Evolutionary conservation across 1,140 invertebrate genomes (phyloP), one percentile per base, ranked within the genome.

Genomic region (Tribolium madens): DNA sequence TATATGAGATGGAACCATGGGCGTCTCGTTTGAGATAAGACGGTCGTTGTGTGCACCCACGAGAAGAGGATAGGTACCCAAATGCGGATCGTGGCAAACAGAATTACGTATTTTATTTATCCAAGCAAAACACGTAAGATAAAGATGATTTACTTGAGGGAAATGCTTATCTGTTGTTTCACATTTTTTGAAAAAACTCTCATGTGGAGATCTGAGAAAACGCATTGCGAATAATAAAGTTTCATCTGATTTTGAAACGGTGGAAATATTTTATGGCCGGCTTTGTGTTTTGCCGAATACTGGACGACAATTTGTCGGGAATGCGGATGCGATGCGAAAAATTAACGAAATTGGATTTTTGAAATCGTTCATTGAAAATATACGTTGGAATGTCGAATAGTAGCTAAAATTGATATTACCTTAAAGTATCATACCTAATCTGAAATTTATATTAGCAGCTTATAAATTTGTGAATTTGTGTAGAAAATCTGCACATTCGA

Each of bases 1-100:
- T 50, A 50, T 50, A 50, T 7, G 13, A 50, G 48, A 50, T 50
- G 48, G 48, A 15, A 14, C 48, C 13, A 50, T 50, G 48, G 48
- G 48, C 48, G 48, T 50, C 48, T 14, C 12, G 48, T 15, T 50
- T 17, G 10, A 50, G 48, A 50, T 50, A 50, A 50, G 48, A 50
- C 13, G 13, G 48, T 50, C 48, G 48, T 50, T 50, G 12, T 50
- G 48, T 7, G 48, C 48, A 50, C 48, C 48, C 48, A 50, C 48
- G 48, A 42, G 36, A 14, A 50, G 13, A 15, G 3, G 4, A 50
- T 17, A 15, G 48, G 48, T 50, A 50, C 13, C 48, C 48, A 50
- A 50, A 50, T 50, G 48, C 48, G 48, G 48, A 50, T 14, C 9
- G 36, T 10, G n/a, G n/a, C 36, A 7, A 42, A 42, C 36, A 42